These are phyloP conservation scores for Drosophila ezoana DNA, from an alignment of 2,888 invertebrate species.

Conservation along the genomic window DNA sequence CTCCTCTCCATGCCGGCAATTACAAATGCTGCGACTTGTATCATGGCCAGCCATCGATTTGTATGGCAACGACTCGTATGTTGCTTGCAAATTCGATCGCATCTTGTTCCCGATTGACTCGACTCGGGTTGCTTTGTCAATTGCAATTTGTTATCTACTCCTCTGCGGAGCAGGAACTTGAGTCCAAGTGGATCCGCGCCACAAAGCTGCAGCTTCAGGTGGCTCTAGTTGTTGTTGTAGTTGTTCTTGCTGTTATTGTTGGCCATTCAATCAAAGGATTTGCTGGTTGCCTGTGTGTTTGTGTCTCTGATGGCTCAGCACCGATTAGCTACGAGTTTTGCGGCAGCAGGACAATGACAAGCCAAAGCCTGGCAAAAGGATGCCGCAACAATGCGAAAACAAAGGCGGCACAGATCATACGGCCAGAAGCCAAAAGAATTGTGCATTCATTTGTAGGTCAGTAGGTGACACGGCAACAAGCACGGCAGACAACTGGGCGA, in stretches of 20 bases:
- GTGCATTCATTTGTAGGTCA: constrained; percentile 58
- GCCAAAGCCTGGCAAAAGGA: constrained; percentile 49
- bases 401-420: constrained; percentile 67
- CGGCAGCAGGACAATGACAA: constrained; percentile 64
- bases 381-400: constrained; percentile 59
- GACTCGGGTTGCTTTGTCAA: constrained; percentile 80
- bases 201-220: constrained; percentile 37
- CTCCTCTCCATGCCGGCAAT: constrained; percentile 55
- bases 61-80: constrained; percentile 62
- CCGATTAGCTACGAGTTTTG: constrained; percentile 53
- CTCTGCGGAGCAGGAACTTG: constrained; percentile 31
- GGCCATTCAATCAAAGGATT: constrained; percentile 64
- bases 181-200: constrained; percentile 26
- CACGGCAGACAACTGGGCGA: constrained; percentile 63
- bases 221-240: constrained; percentile 14
- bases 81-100: constrained; percentile 82
- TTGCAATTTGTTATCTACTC: constrained; percentile 82
- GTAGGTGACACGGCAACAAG: constrained; percentile 63
- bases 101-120: constrained; percentile 74
- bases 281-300: constrained; percentile 13
- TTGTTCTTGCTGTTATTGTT: constrained; percentile 27
- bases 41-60: constrained; percentile 82
- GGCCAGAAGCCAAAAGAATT: constrained; percentile 26
- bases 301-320: constrained; percentile 33
- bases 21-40: constrained; percentile 80